A percentile compares a stretch with the other conserved stretches of the same genome.
Evolutionary conservation across 2,888 invertebrate genomes (phyloP).

Genomic region (Drosophila antonietae): DNA sequence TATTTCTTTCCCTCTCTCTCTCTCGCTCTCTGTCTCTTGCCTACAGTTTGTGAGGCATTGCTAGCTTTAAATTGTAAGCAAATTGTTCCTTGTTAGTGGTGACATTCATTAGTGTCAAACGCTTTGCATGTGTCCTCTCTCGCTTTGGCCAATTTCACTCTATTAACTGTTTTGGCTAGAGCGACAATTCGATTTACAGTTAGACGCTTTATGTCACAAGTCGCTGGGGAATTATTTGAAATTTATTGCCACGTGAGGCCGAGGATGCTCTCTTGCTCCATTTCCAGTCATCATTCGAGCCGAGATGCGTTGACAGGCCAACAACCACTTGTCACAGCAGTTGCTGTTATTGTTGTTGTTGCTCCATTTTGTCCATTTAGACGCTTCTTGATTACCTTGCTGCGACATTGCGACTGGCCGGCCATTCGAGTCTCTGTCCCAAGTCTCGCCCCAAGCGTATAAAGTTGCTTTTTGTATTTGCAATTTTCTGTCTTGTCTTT

Average conservation of each 20-base stretch:
- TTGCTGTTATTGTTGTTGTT: constrained; percentile 46
- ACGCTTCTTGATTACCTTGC: constrained; percentile 77
- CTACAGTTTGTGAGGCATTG: constrained; percentile 53
- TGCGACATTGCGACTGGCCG: constrained; percentile 47
- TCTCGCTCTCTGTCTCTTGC: neutral
- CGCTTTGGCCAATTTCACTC: constrained; percentile 9
- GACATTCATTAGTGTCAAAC: constrained; percentile 67
- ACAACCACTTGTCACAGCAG: constrained; percentile 34
- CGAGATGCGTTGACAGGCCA: constrained; percentile 69
- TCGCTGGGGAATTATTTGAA: constrained; percentile 56
- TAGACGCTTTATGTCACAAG: constrained; percentile 60
- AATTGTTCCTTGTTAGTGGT: constrained; percentile 31
- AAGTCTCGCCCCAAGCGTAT: constrained; percentile 47
- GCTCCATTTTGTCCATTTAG: constrained; percentile 78
- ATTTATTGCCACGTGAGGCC: constrained; percentile 67
- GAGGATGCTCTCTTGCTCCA: constrained; percentile 73
- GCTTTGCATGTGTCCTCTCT: constrained; percentile 63
- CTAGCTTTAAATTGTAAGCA: constrained; percentile 59
- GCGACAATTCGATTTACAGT: constrained; percentile 42
- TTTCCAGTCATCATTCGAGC: constrained; percentile 60
- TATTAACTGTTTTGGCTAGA: constrained; percentile 42
- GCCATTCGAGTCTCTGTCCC: constrained; percentile 25
- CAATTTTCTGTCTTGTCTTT: constrained; percentile 62
- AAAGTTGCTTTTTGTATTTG: constrained; percentile 54
- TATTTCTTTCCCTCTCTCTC: neutral